phyloP scores from a whole-genome alignment of 2,888 invertebrate species.

The Lochmaea capreae region DNA sequence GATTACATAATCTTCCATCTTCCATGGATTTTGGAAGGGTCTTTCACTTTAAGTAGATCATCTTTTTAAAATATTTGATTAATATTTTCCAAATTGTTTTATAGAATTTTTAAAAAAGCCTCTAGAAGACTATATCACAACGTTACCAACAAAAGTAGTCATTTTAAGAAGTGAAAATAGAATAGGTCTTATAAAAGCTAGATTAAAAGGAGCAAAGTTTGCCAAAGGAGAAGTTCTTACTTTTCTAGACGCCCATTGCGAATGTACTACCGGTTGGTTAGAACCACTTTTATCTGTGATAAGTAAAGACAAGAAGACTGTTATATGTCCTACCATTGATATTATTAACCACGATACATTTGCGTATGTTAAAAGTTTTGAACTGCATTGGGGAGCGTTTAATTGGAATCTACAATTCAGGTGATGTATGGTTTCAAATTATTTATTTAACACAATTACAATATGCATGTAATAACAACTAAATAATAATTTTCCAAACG shows the following conservation, averaged over 20 bases:
- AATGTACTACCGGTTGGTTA: slow-evolving; percentile 82
- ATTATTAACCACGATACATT: slow-evolving; percentile 97
- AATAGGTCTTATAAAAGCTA: slow-evolving; percentile 84
- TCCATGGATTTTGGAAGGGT: too few relatives aligned
- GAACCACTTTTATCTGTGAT: slow-evolving; percentile 70
- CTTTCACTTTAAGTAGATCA: background rate
- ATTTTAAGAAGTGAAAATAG: slow-evolving; percentile 76
- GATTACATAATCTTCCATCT: too few relatives aligned
- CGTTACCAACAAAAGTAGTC: slow-evolving; percentile 72
- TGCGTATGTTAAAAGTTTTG: slow-evolving; percentile 93
- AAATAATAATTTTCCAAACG: too few relatives aligned
- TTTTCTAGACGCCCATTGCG: slow-evolving; percentile 94
- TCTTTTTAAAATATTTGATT: background rate
- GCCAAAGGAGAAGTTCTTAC: slow-evolving; percentile 84
- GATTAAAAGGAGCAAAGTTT: slow-evolving; percentile 80
- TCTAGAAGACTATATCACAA: slow-evolving; percentile 76
- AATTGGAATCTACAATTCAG: slow-evolving; percentile 95
- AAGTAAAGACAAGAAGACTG: slow-evolving; percentile 71
- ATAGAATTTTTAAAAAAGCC: slow-evolving; percentile 72
- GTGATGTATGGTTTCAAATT: too few relatives aligned
- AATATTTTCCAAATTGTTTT: slow-evolving; percentile 39
- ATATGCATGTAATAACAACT: too few relatives aligned
- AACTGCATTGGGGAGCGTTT: slow-evolving; percentile 97
- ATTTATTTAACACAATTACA: too few relatives aligned
- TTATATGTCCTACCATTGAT: slow-evolving; percentile 89